phyloP scores from a whole-genome alignment of 2,113 vertebrate species.

The Cebidichthys violaceus region DNA sequence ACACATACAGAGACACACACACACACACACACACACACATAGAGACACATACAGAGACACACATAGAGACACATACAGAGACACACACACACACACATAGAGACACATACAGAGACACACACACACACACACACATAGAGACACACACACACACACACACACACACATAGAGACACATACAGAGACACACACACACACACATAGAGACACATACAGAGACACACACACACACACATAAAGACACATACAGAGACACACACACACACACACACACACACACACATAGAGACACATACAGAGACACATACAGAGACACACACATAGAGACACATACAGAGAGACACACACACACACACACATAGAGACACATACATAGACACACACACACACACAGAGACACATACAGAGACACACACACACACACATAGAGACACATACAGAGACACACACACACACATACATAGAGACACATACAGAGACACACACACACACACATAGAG shows the following conservation, averaged over 20 bases:
- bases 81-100: background rate
- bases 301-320: too few relatives aligned
- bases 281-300: too few relatives aligned
- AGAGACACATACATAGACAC: background rate
- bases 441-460: too few relatives aligned
- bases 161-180: too few relatives aligned
- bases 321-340: background rate
- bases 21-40: background rate
- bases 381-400: background rate
- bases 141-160: too few relatives aligned
- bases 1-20: background rate
- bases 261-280: too few relatives aligned
- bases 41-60: too few relatives aligned
- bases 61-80: background rate
- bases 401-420: conserved; percentile 11
- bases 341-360: background rate
- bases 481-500: too few relatives aligned
- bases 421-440: too few relatives aligned
- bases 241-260: too few relatives aligned
- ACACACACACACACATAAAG: conserved; percentile 7
- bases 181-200: background rate
- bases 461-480: too few relatives aligned
- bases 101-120: background rate
- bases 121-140: background rate
- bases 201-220: background rate